Evolutionary conservation across 1,140 invertebrate species (phyloP).

Genomic region (Pachypsylla venusta): DNA sequence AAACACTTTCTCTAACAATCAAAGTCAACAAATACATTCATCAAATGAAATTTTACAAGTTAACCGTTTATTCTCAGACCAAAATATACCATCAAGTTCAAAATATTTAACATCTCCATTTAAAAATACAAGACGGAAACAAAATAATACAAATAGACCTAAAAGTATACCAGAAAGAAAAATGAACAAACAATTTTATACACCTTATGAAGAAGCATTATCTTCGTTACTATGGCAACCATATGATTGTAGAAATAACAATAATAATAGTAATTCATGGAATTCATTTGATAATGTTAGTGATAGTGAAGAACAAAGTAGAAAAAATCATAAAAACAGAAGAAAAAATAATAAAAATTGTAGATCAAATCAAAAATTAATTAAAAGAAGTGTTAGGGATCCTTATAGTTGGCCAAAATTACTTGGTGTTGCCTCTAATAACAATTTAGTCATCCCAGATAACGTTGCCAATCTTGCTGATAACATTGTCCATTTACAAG

Average conservation of each 20-base stretch:
- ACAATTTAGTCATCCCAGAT: too few relatives aligned
- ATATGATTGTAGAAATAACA: slow-evolving; percentile 23
- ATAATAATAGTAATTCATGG: not conserved
- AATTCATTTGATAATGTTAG: too few relatives aligned
- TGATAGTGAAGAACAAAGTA: not conserved
- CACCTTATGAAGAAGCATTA: slow-evolving; percentile 23
- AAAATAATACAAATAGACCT: not conserved
- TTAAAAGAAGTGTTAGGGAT: not conserved
- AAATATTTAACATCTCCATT: slow-evolving; percentile 1
- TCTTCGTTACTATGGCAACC: slow-evolving; percentile 27
- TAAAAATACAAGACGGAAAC: not conserved
- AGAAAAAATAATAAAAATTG: not conserved
- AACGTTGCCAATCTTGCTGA: not conserved
- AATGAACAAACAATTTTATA: not conserved
- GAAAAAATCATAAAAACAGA: not conserved
- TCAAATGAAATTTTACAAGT: slow-evolving; percentile 3
- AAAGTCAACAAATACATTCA: too few relatives aligned
- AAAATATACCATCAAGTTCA: not conserved
- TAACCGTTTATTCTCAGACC: not conserved
- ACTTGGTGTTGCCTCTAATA: too few relatives aligned
- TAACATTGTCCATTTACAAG: not conserved
- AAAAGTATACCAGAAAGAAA: not conserved
- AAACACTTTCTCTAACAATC: too few relatives aligned
- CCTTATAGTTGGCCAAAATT: not conserved
- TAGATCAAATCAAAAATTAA: not conserved